Evolutionary conservation across 2,888 invertebrate genomes (phyloP).

Genomic region (Mythimna impura): DNA sequence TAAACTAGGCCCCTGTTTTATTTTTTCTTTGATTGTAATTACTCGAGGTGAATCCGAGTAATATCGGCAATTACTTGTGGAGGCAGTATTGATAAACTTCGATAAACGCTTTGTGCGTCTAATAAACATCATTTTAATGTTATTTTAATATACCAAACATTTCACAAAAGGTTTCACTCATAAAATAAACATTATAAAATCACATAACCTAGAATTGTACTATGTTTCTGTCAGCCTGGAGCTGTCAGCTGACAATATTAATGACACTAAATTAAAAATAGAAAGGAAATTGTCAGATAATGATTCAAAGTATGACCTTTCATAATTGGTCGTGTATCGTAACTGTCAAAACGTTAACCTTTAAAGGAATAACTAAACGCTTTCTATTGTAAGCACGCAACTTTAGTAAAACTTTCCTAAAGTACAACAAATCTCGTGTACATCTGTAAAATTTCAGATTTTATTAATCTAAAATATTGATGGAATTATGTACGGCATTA

Average conservation of each 20-base stretch:
- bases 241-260: slow-evolving; percentile 27
- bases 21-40: slow-evolving; percentile 76
- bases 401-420: not conserved
- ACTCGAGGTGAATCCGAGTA: slow-evolving; percentile 70
- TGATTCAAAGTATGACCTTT: not conserved
- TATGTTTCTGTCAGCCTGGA: not conserved
- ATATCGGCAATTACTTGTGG: slow-evolving; percentile 74
- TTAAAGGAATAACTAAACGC: slow-evolving; percentile 41
- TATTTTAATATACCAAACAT: not conserved
- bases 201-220: slow-evolving; percentile 44
- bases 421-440: not conserved
- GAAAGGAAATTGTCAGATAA: not conserved
- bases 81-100: slow-evolving; percentile 62
- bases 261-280: slow-evolving; percentile 3
- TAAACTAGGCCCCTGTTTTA: slow-evolving; percentile 89
- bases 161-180: not conserved
- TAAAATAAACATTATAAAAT: slow-evolving; percentile 44
- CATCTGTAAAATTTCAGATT: no score
- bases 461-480: no score
- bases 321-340: slow-evolving; percentile 14
- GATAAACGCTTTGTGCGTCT: slow-evolving; percentile 67
- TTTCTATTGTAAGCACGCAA: not conserved
- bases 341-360: not conserved
- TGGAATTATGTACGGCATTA: accelerated
- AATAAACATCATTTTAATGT: slow-evolving; percentile 71